Evolutionary conservation across 2,113 vertebrate genomes (phyloP), one percentile per base, ranked within the genome.

Genomic region (Hystrix brachyura): DNA sequence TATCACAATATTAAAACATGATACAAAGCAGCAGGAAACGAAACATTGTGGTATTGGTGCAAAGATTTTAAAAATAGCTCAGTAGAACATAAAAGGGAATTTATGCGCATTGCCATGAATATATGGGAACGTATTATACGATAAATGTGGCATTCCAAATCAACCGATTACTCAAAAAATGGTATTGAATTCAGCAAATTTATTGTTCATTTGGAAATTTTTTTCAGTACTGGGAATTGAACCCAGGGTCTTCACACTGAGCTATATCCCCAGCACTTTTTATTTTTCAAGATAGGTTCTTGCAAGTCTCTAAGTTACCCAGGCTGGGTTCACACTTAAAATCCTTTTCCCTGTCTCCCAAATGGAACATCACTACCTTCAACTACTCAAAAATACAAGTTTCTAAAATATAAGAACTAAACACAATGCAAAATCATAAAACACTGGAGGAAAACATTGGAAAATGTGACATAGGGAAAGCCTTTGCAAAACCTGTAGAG

Each of bases 351-450:
- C 38, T 21, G 43, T 48, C 43, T 74, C 72, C 23, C 43, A 74
- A 14, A 48, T 48, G 23, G 46, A 48, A 83, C 17, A 69, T 57
- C 5, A 64, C 32, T 91, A 53, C 46, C 51, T 83, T 94, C 94
- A 90, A 69, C 59, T 85, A 88, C 74, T 76, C 48, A 90, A 87
- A 96, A 94, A 57, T 78, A 7, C n/a, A 57, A 87, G 38, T 92
- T 83, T 43, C 67, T 48, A 60, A 60, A 94, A 27, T 23, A 87
- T 55, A 89, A 71, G 21, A 29, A 17, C 7, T 43, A 81, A 76
- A 86, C 2, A 64, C 3, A 59, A 81, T 57, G 25, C 12, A 93
- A 82, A 94, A 87, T 34, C 38, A 60, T 18, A 60, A 87, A 78
- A 60, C 46, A 57, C 55, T 59, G 46, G 21, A 81, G 81, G 67